Evolutionary conservation across 1,140 invertebrate species (phyloP), one percentile per base, ranked within the genome.

Genomic region (Eubasilissa regina): DNA sequence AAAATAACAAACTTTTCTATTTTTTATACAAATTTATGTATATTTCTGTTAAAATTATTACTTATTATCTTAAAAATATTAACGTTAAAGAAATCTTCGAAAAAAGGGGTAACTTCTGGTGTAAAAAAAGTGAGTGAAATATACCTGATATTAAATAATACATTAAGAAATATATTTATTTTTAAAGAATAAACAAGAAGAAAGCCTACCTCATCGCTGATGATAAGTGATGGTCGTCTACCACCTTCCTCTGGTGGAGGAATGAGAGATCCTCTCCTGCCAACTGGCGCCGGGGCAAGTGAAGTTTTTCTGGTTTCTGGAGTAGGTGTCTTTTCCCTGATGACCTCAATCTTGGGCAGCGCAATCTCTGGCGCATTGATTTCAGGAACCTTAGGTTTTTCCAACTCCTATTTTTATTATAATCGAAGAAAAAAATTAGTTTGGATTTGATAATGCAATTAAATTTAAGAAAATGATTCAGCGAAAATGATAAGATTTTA

Each of bases 121-220:
- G 48, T 51, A 51, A 1, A 1, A 51, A 12, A 51, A 15, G 48
- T 1, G 9, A 13, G n/a, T 51, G n/a, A 51, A 51, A 51, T 51
- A 1, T 12, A 8, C n/a, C 48, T 15, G 11, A 51, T 13, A 13
- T 51, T 51, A 51, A 51, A 51, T 51, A 35, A 35, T 35, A 8
- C 8, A 51, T 15, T 13, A 51, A 13, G 9, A 51, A 51, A 51
- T 51, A 15, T 12, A 15, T 51, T 1, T 1, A 3, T 35, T 35
- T 35, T 35, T 3, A 6, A 35, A 35, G 48, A 51, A 51, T 15
- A 15, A 8, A 51, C 1, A 15, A 3, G 9, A 51, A 13, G 3
- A 8, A 15, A 51, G 10, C 88, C 90, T 93, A 98, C 97, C 95
- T 98, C 96, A 88, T 98, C 96, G 87, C 95, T 96, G 86, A 97